These are phyloP conservation scores for Selenia dentaria DNA, from an alignment of 2,888 invertebrate species.

Conservation along the genomic window DNA sequence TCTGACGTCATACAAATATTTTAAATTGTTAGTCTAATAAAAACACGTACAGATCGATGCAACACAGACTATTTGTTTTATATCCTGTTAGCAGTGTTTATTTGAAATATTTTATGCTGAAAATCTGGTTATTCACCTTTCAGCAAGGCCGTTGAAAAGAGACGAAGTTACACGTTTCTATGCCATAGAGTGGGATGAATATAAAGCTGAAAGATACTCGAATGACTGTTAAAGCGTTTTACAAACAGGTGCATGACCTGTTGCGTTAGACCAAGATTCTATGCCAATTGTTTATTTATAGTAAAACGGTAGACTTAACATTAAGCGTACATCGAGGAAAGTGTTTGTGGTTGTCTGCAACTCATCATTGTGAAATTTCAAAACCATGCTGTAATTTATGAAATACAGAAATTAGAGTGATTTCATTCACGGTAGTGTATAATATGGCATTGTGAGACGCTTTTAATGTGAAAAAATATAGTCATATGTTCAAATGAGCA, in stretches of 20 bases:
- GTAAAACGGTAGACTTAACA: constrained; percentile 10
- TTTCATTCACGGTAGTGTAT: no score
- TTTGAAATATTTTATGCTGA: constrained; percentile 14
- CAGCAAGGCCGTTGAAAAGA: constrained; percentile 53
- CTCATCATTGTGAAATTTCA: no score
- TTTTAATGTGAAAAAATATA: no score
- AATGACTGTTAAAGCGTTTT: constrained; percentile 32
- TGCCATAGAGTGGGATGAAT: constrained; percentile 34
- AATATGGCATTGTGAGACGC: no score
- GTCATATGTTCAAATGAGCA: no score
- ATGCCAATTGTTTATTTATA: constrained; percentile 45
- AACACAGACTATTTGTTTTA: constrained; percentile 19
- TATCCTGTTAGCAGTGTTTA: constrained; percentile 31
- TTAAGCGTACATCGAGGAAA: constrained; percentile 1
- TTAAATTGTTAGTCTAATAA: constrained; percentile 8
- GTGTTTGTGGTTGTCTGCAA: neutral
- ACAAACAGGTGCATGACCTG: constrained; percentile 45
- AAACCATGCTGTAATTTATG: no score
- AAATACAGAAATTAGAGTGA: no score
- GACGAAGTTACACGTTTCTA: constrained; percentile 26
- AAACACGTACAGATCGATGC: constrained; percentile 18
- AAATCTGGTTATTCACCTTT: constrained; percentile 56
- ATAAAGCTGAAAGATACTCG: constrained; percentile 40
- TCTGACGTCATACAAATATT: constrained; percentile 11
- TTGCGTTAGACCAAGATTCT: constrained; percentile 38